Evolutionary conservation across 2,113 vertebrate genomes (phyloP), one percentile per base, ranked within the genome.

Genomic region (Gymnobelideus leadbeateri): DNA sequence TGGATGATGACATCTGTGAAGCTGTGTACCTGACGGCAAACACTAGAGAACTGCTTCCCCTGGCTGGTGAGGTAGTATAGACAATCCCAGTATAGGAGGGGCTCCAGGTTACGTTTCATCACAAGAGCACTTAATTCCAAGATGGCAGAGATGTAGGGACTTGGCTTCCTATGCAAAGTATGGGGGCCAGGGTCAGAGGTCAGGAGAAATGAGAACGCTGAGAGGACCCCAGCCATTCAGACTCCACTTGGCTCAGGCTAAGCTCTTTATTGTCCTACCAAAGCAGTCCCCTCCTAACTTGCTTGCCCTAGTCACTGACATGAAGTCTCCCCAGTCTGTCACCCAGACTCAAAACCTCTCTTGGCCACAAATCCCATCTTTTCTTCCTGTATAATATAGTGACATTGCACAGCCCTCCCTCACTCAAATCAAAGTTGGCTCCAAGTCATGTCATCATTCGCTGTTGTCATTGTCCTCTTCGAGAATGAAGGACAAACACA

Each of bases 101-200:
- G 91, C 0, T 12, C 98, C 0, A 97, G 61, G 0, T 99, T 96
- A 0, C 99, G 98, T 10, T 98, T 98, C 2, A 98, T 98, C 50
- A 99, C 98, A 61, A 99, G 97, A 0, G 97, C 95, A 7, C 99
- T 99, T 96, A 99, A 98, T 97, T 99, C 98, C 91, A 98, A 92
- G 46, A 99, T 99, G 96, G 99, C 98, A 0, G 98, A 93, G 26
- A 99, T 99, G 25, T 99, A 99, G 16, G 99, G 97, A 0, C 98
- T 99, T 92, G 98, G 96, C 0, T 92, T 98, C 96, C 99, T 99
- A 97, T 0, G 19, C n/a, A 84, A 84, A 94, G 25, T 16, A 43
- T 84, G 37, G n/a, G 3, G 68, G n/a, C 37, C 61, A 43, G n/a
- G 68, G 6, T 43, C n/a, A 84, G 57, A 28, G 9, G 3, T 0